Evolutionary conservation across 2,113 vertebrate species (phyloP), one percentile per base, ranked within the genome.

Genomic region (Coracopsis vasa): DNA sequence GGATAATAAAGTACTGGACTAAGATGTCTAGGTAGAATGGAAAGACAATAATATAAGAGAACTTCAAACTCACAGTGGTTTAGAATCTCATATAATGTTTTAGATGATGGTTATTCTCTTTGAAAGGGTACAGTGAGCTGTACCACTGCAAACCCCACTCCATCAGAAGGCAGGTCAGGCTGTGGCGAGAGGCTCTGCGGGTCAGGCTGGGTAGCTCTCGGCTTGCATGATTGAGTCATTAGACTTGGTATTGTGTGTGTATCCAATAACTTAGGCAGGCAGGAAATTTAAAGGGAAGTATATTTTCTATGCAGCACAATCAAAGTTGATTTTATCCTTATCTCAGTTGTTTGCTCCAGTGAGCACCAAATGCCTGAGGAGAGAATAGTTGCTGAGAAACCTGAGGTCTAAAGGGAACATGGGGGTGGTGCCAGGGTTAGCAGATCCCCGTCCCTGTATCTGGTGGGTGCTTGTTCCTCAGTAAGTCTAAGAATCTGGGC

Each of bases 281-380:
- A 96, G 92, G 92, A 96, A 94, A 89, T 94, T 95, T 96, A 84
- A 92, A 94, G 73, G 93, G 91, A 97, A 97, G 91, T 64, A 11
- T 65, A 81, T 92, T 97, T 92, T 92, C 86, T 88, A 92, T 94
- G 92, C 90, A 86, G 73, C 0, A 2, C 90, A 96, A 96, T 96
- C 94, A 96, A 96, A 96, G 95, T 42, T 29, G 56, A 61, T 75
- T 95, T 92, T 90, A 61, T 53, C 88, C 86, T 91, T 96, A 92
- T 94, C 94, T 92, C 83, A 42, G 86, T 17, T 84, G 61, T 61
- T 79, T 91, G 92, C 86, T 97, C 70, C 91, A 87, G 77, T 89
- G 86, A 96, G 56, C 94, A 61, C 4, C 24, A 18, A 81, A 31
- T 53, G 88, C 91, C 56, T 39, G 92, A 90, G 77, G 81, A 94